Evolutionary conservation across 2,113 vertebrate genomes (phyloP).

Genomic region (Rhadina sibilatrix): DNA sequence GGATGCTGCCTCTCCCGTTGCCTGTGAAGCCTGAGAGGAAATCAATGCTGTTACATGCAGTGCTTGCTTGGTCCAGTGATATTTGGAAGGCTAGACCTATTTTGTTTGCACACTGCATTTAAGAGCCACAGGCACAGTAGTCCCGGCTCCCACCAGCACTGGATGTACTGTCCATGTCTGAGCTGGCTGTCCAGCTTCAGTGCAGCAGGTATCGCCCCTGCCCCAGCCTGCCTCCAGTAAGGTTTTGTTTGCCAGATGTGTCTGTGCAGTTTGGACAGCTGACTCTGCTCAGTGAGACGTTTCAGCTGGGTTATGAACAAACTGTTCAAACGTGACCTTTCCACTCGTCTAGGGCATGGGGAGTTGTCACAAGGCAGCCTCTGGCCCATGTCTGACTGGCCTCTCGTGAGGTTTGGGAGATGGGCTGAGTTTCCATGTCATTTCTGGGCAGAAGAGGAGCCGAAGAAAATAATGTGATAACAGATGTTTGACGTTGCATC

Average conservation of each 20-base stretch:
- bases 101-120: background rate
- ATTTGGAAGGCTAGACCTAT: background rate
- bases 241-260: background rate
- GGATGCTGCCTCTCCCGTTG: background rate
- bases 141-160: background rate
- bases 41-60: fast-evolving
- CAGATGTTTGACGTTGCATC: slow-evolving; percentile 38
- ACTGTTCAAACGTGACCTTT: background rate
- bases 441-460: slow-evolving; percentile 34
- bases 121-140: background rate
- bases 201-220: background rate
- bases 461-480: background rate
- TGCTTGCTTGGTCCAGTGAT: background rate
- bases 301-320: background rate
- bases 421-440: background rate
- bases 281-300: background rate
- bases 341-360: background rate
- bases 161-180: background rate
- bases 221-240: background rate
- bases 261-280: background rate
- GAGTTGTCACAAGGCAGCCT: background rate
- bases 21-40: background rate
- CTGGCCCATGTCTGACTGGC: background rate
- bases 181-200: background rate
- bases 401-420: background rate